These are phyloP conservation scores for Agrotis puta DNA, from an alignment of 2,888 invertebrate species.

Conservation along the genomic window DNA sequence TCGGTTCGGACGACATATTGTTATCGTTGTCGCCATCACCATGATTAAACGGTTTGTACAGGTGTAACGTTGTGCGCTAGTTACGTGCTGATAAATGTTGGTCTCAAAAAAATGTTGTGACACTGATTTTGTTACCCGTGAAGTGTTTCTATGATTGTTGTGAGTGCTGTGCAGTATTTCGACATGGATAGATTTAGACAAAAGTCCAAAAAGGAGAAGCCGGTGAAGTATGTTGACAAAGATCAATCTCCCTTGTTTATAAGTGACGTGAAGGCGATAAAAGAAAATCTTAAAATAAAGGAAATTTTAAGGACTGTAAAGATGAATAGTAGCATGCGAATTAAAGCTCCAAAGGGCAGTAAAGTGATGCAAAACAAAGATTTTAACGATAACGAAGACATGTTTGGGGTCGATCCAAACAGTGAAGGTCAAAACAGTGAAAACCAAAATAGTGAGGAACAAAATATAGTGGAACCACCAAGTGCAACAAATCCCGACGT, in stretches of 20 bases:
- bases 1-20: constrained; percentile 75
- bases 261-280: constrained; percentile 82
- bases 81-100: constrained; percentile 73
- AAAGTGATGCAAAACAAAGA: constrained; percentile 84
- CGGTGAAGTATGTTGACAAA: constrained; percentile 75
- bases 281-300: constrained; percentile 86
- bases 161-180: constrained; percentile 40
- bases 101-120: constrained; percentile 64
- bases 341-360: constrained; percentile 83
- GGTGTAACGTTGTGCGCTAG: constrained; percentile 78
- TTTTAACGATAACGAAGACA: constrained; percentile 79
- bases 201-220: constrained; percentile 81
- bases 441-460: constrained; percentile 45
- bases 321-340: constrained; percentile 86
- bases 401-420: constrained; percentile 69
- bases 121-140: constrained; percentile 54
- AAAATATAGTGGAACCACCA: constrained; percentile 61
- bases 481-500: constrained; percentile 80
- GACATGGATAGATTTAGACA: constrained; percentile 83
- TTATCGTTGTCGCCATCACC: constrained; percentile 80
- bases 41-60: constrained; percentile 83
- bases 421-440: constrained; percentile 52
- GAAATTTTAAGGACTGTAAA: constrained; percentile 86
- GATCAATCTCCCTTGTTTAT: constrained; percentile 76
- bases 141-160: constrained; percentile 48